Base-by-base conservation (phyloP, 2,888 invertebrate genomes). In the Lepidocyrtoides sp. region DNA sequence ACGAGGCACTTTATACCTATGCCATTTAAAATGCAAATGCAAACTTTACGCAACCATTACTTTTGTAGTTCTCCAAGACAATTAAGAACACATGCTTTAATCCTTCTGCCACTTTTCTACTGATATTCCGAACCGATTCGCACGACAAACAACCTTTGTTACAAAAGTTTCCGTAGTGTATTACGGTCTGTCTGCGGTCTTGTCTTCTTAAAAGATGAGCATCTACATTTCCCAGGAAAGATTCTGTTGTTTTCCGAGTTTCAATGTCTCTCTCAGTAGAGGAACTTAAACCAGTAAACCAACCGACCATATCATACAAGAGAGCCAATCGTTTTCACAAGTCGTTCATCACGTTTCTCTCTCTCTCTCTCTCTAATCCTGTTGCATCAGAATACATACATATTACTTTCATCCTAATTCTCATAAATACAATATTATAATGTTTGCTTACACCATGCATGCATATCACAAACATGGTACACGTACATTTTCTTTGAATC, bases 261-360 rank as follows among this genome's bases (percentile, higher is more conserved):
- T 69, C 66, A 69, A 17, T 63, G 29, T 63, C 63, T 32, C 63
- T 8, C n/a, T n/a, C n/a, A n/a, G n/a, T n/a, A n/a, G n/a, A n/a
- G n/a, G 36, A 69, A 8, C 4, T n/a, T 60, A 32, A 5, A 69
- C 32, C 66, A 69, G 36, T 36, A 17, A 69, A 72, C 1, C 26
- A 2, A 44, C 32, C 32, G 72, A 72, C 72, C n/a, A 23, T 41
- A 14, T n/a, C 0, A 14, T 10, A 23, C 23, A 51, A 77, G 54
- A 26, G 14, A 51, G 51, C 29, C 77, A 77, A 77, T 77, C 77
- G 77, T 77, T 77, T 17, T 54, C 29, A 77, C 54, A 77, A 77
- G 77, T 77, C 77, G 77, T 77, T 77, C 32, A 77, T 77, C 77
- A 77, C 77, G 77, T 77, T 77, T 44, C n/a, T n/a, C n/a, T 41